Conservation (phyloP, 1,140 invertebrate species). For the Gryon sp. region DNA sequence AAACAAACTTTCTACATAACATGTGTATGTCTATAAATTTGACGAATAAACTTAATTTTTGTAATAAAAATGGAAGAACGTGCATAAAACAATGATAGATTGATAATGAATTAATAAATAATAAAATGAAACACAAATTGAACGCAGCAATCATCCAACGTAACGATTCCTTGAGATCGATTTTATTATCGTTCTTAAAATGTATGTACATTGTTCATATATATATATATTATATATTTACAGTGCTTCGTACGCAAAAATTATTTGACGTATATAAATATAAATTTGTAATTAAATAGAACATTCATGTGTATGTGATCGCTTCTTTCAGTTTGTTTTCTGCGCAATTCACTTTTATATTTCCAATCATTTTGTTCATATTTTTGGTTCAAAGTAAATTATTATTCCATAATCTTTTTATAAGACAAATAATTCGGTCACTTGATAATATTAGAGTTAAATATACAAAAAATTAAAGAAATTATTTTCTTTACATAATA, state of each 20-base stretch:
- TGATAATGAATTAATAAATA: conserved; percentile 34
- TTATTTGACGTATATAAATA: conserved; percentile 48
- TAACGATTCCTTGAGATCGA: conserved; percentile 23
- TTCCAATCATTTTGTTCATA: too few species aligned
- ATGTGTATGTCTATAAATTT: conserved; percentile 76
- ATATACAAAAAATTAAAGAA: too few species aligned
- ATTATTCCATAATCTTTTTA: too few species aligned
- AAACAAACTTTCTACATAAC: conserved; percentile 76
- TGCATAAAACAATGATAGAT: conserved; percentile 30
- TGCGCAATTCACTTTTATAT: neutral
- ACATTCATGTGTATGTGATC: conserved; percentile 13
- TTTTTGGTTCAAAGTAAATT: too few species aligned
- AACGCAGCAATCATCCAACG: conserved; percentile 20
- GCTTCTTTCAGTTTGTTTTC: conserved; percentile 15
- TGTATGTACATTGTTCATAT: conserved; percentile 34
- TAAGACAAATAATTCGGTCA: too few species aligned
- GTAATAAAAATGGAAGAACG: conserved; percentile 66
- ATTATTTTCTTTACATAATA: too few species aligned
- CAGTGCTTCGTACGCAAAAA: conserved; percentile 33
- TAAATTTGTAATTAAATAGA: conserved; percentile 48
- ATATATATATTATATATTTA: conserved; percentile 21
- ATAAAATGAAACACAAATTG: conserved; percentile 27
- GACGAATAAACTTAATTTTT: conserved; percentile 79
- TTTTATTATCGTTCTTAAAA: conserved; percentile 48
- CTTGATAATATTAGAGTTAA: too few species aligned